Percentiles rank a stretch among this genome's conserved stretches.
Conservation (phyloP, 1,140 invertebrate genomes). For the Colletes gigas region DNA sequence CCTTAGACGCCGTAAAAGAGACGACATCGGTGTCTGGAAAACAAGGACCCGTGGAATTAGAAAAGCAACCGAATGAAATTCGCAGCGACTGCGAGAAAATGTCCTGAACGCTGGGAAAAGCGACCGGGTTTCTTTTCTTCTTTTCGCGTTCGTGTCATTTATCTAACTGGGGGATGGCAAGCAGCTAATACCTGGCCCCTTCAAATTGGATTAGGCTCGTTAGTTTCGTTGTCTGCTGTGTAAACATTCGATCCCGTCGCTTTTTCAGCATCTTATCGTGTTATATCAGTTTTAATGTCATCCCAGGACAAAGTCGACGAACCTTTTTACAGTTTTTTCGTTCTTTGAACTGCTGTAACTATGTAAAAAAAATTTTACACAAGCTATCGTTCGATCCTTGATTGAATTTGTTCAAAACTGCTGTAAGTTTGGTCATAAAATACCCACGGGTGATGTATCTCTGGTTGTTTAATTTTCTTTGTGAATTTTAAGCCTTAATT, state of each 20-base stretch:
- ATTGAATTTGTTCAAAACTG: too few relatives aligned
- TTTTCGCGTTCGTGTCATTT: not conserved
- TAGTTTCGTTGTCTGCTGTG: slow-evolving; percentile 35
- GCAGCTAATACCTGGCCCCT: not conserved
- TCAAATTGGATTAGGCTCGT: slow-evolving; percentile 45
- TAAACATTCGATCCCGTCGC: slow-evolving; percentile 1
- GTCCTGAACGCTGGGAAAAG: not conserved
- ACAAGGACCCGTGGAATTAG: slow-evolving; percentile 35
- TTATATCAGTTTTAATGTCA: too few relatives aligned
- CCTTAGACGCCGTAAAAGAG: slow-evolving; percentile 64
- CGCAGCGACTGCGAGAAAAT: slow-evolving; percentile 14
- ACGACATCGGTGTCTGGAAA: slow-evolving; percentile 43
- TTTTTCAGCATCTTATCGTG: not conserved
- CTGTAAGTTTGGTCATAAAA: too few relatives aligned
- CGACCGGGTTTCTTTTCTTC: not conserved
- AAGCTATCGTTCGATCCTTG: too few relatives aligned
- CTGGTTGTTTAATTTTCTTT: too few relatives aligned
- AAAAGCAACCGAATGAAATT: slow-evolving; percentile 38
- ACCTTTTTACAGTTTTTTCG: too few relatives aligned
- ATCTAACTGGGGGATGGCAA: not conserved
- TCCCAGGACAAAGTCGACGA: too few relatives aligned
- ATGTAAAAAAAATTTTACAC: too few relatives aligned
- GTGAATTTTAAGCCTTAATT: not conserved
- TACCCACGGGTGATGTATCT: too few relatives aligned
- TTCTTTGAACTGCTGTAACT: too few relatives aligned